Evolutionary conservation across 2,797 vertebrate genomes (phyloP), one percentile per base, ranked within the genome.

Genomic region (Allobates femoralis): DNA sequence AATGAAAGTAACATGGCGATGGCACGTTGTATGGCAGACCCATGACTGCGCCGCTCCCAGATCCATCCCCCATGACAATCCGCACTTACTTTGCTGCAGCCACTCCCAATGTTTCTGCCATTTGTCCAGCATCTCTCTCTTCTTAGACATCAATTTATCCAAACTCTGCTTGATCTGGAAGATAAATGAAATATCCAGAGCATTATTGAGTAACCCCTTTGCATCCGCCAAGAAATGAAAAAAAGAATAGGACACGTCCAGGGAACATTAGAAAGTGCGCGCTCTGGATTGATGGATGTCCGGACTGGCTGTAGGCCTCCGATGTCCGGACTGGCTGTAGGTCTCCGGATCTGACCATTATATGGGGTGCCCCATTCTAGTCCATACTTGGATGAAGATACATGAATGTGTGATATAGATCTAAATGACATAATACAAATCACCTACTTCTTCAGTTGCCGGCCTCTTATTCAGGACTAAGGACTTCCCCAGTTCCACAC

Each of bases 51-150:
- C 18, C 0, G 74, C 16, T 32, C 32, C 0, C 41, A 1, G 56
- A 19, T 67, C 32, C 23, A 2, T 26, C 11, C 34, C 4, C 79
- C 28, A 30, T 6, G 11, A 41, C 28, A 67, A 3, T 23, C 23
- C 64, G 28, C 62, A 93, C 96, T 96, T 91, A 98, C 98, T 93
- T 90, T 99, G 97, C 91, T 99, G 97, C 16, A 99, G 92, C 91
- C 94, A 93, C 23, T 97, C 97, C 98, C 98, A 99, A 78, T 98
- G 97, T 81, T 94, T 96, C 89, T 99, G 97, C 97, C 97, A 99
- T 91, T 96, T 97, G 87, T 97, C 97, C 3, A 91, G 92, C 90
- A 99, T 92, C 88, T 98, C 97, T 71, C 94, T 94, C 90, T 97
- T 96, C 93, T 98, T 97, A 0, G 93, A 90, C 56, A 96, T 89